Conservation (phyloP, 2,888 invertebrate genomes). For the Achlya flavicornis region DNA sequence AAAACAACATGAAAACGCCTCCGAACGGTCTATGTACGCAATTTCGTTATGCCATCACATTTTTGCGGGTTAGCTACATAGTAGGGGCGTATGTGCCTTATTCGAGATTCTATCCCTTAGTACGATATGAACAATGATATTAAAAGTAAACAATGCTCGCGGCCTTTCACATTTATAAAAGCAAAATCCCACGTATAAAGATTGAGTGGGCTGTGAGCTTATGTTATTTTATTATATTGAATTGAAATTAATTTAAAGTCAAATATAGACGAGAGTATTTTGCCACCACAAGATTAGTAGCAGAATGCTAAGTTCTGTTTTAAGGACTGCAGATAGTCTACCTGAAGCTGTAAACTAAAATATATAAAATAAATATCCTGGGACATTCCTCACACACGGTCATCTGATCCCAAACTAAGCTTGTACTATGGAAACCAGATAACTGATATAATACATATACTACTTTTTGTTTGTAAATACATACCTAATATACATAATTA, state of each 20-base stretch:
- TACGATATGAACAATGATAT: conserved; percentile 42
- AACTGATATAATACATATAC: too few species aligned
- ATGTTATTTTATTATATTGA: neutral
- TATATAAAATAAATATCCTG: too few species aligned
- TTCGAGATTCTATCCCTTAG: conserved; percentile 16
- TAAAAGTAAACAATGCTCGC: conserved; percentile 53
- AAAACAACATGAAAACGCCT: conserved; percentile 37
- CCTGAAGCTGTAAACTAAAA: neutral
- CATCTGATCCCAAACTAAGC: too few species aligned
- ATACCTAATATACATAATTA: too few species aligned
- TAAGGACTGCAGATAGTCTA: too few species aligned
- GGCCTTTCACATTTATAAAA: conserved; percentile 41
- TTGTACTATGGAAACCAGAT: too few species aligned
- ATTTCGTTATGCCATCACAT: conserved; percentile 53
- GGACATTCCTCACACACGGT: too few species aligned
- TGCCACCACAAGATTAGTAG: neutral
- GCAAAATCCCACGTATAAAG: conserved; percentile 19
- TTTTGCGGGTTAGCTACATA: conserved; percentile 34
- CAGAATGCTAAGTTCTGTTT: too few species aligned
- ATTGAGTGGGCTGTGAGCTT: neutral
- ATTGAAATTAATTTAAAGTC: neutral
- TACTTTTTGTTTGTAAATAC: too few species aligned
- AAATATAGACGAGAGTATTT: neutral
- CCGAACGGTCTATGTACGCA: conserved; percentile 26
- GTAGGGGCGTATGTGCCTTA: neutral